Base-by-base conservation (phyloP, 2,888 invertebrate species). In the Drosophila pseudotakahashii region DNA sequence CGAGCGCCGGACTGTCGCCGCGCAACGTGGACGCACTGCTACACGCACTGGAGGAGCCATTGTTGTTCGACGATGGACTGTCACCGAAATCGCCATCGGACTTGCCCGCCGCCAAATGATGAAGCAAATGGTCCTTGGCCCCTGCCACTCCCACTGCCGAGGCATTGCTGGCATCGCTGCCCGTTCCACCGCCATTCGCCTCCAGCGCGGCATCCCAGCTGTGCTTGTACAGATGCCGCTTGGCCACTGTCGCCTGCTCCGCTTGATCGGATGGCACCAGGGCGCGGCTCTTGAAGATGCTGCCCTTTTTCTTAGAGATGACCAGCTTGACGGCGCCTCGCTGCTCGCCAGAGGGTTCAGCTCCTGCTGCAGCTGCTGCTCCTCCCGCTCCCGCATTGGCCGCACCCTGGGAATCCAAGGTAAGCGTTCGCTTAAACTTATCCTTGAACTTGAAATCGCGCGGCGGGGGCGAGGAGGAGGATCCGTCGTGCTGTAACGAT, bases 201-300 rank as follows among this genome's bases (percentile, higher is more conserved):
- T 91, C 91, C 13, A 81, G 95, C 89, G 96, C 95, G 90, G 96
- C 97, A 76, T 95, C 95, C 97, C 97, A 98, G 92, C 97, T 97
- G 92, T 98, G 97, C 91, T 95, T 96, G 90, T 98, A 98, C 37
- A 97, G 92, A 63, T 96, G 97, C 52, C 96, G 93, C 91, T 97
- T 96, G 85, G 96, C 79, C 95, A 68, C 94, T 92, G 60, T 94
- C 94, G 73, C 86, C 54, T 90, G 85, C 62, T 91, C 89, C 2
- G 89, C 93, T 63, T 90, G 89, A 44, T 90, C 90, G n/a, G 90
- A 87, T 1, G 84, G 88, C 14, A 95, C 94, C 75, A 95, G 92
- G 13, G 95, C 95, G 64, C 97, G 94, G 88, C 97, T 97, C 89
- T 97, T 97, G 89, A 97, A 97, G 90, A 97, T 97, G 84, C 97